Evolutionary conservation across 2,888 invertebrate species (phyloP).

Genomic region (Nemotelus nigrinus): DNA sequence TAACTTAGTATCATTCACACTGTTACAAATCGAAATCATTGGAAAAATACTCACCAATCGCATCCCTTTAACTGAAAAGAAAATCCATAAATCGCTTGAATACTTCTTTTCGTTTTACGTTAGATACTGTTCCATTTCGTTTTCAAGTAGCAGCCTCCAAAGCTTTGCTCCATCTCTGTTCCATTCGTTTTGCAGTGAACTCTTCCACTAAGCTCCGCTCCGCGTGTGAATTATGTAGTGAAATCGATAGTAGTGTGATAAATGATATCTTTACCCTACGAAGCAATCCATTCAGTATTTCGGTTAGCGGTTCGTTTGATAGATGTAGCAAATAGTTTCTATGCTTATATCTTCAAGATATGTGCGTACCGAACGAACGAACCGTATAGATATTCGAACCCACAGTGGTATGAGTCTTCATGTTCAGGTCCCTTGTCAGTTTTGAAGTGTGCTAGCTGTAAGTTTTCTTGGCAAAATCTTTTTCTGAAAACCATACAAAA

Average conservation of each 20-base stretch:
- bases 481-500: no score
- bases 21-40: background rate
- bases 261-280: slow-evolving; percentile 21
- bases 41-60: background rate
- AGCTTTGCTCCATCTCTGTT: background rate
- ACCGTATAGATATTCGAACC: no score
- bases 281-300: slow-evolving; percentile 11
- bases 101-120: slow-evolving; percentile 18
- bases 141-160: no score
- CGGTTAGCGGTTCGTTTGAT: background rate
- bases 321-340: slow-evolving; percentile 11
- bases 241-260: slow-evolving; percentile 43
- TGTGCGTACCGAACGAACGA: no score
- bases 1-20: background rate
- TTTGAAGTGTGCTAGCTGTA: no score
- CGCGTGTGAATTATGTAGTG: slow-evolving; percentile 38
- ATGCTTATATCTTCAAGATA: background rate
- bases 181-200: background rate
- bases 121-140: no score
- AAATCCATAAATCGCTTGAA: slow-evolving; percentile 19
- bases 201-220: background rate
- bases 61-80: background rate
- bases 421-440: no score
- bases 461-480: no score
- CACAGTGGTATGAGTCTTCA: no score